Base-by-base conservation (phyloP, 2,113 vertebrate genomes). In the Craseonycteris thonglongyai region DNA sequence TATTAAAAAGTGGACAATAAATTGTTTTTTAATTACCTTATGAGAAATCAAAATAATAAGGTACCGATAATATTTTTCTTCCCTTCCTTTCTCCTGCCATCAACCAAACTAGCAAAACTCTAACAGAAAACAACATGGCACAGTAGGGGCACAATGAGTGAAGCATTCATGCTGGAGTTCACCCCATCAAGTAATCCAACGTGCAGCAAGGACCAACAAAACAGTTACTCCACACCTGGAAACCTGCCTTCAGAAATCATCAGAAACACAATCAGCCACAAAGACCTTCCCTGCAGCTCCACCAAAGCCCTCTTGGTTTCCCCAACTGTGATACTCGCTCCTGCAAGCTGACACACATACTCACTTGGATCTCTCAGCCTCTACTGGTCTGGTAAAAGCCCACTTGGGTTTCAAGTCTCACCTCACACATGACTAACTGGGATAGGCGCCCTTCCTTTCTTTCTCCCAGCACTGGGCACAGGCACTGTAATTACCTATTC, bases 261-360 rank as follows among this genome's bases (percentile, higher is more conserved):
- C 28, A 61, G n/a, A 72, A 85, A 66, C 1, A 0, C 8, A 40
- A 7, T 9, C 84, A 58, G 81, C 56, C 71, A n/a, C 12, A 9
- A 30, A 26, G 26, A 24, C 26, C 40, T 51, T 63, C 33, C 63
- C 56, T n/a, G 4, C 51, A 51, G 75, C 35, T 87, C 88, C 6
- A 7, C 18, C 71, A 35, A 33, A 42, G 7, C 49, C 58, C 26
- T 38, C 69, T 1, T 1, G 30, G 30, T 7, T 51, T 35, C 30
- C 42, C 15, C 13, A 26, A 0, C 1, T 0, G 0, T 3, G 5
- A 51, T 3, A 13, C 16, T 89, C 69, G 2, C n/a, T 7, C 45
- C 33, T 7, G 0, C 14, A 75, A 15, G 42, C 42, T 33, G 10
- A 40, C 3, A n/a, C 21, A 88, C 30, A 22, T 2, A 1, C 74